Percentiles rank a stretch among this genome's conserved stretches.
Evolutionary conservation across 23 tunicate genomes (phyloP).

Genomic region (Styela plicata): DNA sequence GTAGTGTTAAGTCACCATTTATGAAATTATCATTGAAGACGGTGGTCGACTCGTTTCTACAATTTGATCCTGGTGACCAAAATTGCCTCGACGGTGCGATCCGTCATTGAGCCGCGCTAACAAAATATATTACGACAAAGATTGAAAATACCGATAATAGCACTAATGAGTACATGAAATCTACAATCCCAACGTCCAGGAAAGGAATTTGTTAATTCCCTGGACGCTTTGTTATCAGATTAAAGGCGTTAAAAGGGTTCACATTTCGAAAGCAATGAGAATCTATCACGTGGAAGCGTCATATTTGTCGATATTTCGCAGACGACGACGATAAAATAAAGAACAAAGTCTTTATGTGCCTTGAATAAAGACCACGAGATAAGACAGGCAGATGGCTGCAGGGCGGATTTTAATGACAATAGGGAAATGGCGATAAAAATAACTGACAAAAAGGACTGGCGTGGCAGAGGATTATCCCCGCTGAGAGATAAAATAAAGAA

Average conservation of each 20-base stretch:
- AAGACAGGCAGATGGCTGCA: background rate
- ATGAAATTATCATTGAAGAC: no score
- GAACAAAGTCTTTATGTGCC: background rate
- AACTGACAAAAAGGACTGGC: constrained; percentile 6
- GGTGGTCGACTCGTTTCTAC: no score
- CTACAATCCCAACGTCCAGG: no score
- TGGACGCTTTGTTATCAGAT: background rate
- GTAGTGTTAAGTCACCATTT: no score
- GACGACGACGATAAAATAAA: background rate
- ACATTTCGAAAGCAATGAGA: background rate
- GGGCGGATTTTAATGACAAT: background rate
- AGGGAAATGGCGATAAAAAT: background rate
- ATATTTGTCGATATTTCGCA: background rate
- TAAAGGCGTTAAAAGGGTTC: background rate
- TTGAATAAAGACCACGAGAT: background rate
- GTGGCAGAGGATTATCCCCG: constrained; percentile 21
- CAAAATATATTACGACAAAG: no score
- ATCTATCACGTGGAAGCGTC: background rate
- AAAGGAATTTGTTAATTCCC: no score
- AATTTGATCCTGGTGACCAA: no score
- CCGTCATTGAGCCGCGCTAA: no score
- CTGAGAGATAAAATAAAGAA: background rate
- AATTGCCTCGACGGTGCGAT: no score
- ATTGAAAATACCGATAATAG: no score
- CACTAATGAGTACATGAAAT: no score